Conservation (phyloP, 2,888 invertebrate genomes). For the Euclidia mi region DNA sequence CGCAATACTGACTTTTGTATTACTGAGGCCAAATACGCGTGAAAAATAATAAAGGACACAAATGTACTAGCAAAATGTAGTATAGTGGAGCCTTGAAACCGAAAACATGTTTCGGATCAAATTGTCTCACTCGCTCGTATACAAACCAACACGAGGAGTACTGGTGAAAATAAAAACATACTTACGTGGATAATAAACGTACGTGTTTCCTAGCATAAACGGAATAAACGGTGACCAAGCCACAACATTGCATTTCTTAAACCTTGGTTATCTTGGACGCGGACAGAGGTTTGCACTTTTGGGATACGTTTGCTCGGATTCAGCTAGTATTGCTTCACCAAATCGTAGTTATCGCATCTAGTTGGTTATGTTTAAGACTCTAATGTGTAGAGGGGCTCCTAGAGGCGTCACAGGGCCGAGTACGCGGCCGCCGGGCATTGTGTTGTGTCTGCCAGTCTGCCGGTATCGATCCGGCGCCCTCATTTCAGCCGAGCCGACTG, state of each 20-base stretch:
- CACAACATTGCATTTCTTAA: slow-evolving; percentile 24
- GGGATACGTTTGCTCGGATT: slow-evolving; percentile 32
- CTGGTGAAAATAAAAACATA: slow-evolving; percentile 30
- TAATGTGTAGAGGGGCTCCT: slow-evolving; percentile 30
- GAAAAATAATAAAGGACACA: slow-evolving; percentile 30
- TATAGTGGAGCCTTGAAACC: slow-evolving; percentile 35
- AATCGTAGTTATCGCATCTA: slow-evolving; percentile 39
- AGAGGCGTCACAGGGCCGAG: slow-evolving; percentile 44
- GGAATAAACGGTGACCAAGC: slow-evolving; percentile 26
- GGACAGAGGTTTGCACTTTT: slow-evolving; percentile 28
- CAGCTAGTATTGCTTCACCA: slow-evolving; percentile 26
- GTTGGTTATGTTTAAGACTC: slow-evolving; percentile 34
- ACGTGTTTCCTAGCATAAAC: slow-evolving; percentile 32
- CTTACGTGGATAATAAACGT: slow-evolving; percentile 21
- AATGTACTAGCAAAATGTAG: slow-evolving; percentile 27
- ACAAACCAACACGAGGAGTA: slow-evolving; percentile 16
- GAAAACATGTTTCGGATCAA: slow-evolving; percentile 29
- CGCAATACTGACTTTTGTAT: slow-evolving; percentile 35
- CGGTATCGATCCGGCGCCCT: slow-evolving; percentile 90
- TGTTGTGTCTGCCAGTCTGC: slow-evolving; percentile 87
- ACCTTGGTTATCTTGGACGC: slow-evolving; percentile 32
- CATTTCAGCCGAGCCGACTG: slow-evolving; percentile 81
- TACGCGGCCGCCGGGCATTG: slow-evolving; percentile 46
- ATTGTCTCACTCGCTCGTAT: slow-evolving; percentile 16
- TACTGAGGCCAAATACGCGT: slow-evolving; percentile 29